Conservation (phyloP, 53 echinoderm and acorn worm genomes). For the Holothuria scabra region DNA sequence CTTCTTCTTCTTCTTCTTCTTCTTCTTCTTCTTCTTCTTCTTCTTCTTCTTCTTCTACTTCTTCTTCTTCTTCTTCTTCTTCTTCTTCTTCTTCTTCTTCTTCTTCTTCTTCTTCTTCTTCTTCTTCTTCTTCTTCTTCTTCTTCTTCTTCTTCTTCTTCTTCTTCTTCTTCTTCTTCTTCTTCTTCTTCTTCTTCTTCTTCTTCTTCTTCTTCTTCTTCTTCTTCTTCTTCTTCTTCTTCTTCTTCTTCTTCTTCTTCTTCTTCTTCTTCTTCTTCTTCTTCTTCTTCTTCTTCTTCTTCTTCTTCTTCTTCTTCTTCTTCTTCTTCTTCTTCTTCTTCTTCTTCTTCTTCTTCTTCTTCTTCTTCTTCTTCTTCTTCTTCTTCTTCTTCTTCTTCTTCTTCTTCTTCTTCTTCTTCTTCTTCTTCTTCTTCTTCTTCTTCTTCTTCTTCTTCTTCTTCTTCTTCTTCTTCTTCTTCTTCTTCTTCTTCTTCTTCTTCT, state of each 20-base stretch:
- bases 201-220: neutral
- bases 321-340: neutral
- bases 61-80: constrained; percentile 11
- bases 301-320: neutral
- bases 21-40: constrained; percentile 17
- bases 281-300: neutral
- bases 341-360: neutral
- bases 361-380: neutral
- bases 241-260: neutral
- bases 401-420: neutral
- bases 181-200: neutral
- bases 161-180: neutral
- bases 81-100: constrained; percentile 12
- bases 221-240: neutral
- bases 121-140: neutral
- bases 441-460: neutral
- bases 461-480: neutral
- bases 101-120: constrained; percentile 5
- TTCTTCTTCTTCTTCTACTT: constrained; percentile 3
- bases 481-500: neutral
- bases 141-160: neutral
- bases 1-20: constrained; percentile 6
- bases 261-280: neutral
- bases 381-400: neutral
- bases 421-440: neutral